Conservation (phyloP, 2,113 vertebrate genomes). For the Recurvirostra avosetta region DNA sequence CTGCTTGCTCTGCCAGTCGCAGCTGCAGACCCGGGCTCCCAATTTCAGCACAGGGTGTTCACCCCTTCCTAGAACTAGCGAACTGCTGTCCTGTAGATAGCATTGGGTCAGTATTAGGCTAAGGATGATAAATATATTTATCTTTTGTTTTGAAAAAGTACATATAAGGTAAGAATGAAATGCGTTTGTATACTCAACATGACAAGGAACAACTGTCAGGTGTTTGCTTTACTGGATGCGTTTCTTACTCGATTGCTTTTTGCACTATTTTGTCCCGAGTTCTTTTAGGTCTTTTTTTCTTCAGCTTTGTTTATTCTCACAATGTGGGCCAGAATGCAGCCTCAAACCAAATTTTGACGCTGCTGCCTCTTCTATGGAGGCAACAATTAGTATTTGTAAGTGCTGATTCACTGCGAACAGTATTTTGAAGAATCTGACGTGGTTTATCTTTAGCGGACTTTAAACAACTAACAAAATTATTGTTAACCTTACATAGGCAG, state of each 20-base stretch:
- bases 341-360: not conserved
- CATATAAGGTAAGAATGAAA: not conserved
- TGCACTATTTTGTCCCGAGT: not conserved
- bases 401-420: not conserved
- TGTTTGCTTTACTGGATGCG: not conserved
- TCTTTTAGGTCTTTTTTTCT: not conserved
- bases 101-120: not conserved
- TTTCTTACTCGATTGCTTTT: not conserved
- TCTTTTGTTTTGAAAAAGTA: not conserved
- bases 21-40: not conserved
- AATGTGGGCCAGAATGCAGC: not conserved
- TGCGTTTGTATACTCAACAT: not conserved
- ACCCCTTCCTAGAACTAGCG: not conserved
- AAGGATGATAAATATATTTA: not conserved
- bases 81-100: not conserved
- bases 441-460: not conserved
- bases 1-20: not conserved
- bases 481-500: not conserved
- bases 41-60: not conserved
- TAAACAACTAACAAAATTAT: not conserved
- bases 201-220: not conserved
- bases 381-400: not conserved
- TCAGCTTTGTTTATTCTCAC: not conserved
- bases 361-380: not conserved
- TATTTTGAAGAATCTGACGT: not conserved